Conservation (phyloP, 2,113 vertebrate species). For the Balaeniceps rex region DNA sequence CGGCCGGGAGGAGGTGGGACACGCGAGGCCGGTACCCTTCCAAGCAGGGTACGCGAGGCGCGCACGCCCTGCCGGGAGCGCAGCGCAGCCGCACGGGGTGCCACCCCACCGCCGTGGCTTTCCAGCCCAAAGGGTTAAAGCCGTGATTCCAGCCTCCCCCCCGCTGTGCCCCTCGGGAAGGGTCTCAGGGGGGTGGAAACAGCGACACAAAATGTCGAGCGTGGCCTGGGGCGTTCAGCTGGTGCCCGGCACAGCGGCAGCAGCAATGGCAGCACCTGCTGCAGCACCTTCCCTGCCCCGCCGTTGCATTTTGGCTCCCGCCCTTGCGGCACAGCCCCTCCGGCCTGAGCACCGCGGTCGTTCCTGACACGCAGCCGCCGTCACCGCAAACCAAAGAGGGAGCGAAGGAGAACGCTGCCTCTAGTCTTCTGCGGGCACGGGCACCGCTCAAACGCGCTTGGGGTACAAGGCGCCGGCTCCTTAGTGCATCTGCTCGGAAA, state of each 20-base stretch:
- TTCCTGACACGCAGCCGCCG: accelerated
- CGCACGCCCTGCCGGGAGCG: background rate
- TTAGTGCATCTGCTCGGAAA: conserved; percentile 33
- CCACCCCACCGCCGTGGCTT: accelerated
- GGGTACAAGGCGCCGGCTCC: background rate
- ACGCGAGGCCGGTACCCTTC: background rate
- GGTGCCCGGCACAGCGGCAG: background rate
- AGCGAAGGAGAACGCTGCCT: background rate
- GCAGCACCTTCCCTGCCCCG: background rate
- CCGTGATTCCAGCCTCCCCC: background rate
- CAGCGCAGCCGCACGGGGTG: background rate
- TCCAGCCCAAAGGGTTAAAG: background rate
- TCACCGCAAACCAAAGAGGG: too few relatives aligned
- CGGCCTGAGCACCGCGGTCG: accelerated
- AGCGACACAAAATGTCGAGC: background rate
- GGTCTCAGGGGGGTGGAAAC: background rate
- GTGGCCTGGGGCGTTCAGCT: background rate
- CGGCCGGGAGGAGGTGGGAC: background rate
- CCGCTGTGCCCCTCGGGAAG: accelerated
- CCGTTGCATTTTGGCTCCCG: background rate
- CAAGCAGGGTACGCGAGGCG: background rate
- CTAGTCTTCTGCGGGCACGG: background rate
- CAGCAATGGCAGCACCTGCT: background rate
- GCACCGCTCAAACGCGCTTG: background rate
- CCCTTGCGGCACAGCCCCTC: background rate